These are phyloP conservation scores for Nomada hirtipes DNA, from an alignment of 2,888 invertebrate species.

Conservation along the genomic window DNA sequence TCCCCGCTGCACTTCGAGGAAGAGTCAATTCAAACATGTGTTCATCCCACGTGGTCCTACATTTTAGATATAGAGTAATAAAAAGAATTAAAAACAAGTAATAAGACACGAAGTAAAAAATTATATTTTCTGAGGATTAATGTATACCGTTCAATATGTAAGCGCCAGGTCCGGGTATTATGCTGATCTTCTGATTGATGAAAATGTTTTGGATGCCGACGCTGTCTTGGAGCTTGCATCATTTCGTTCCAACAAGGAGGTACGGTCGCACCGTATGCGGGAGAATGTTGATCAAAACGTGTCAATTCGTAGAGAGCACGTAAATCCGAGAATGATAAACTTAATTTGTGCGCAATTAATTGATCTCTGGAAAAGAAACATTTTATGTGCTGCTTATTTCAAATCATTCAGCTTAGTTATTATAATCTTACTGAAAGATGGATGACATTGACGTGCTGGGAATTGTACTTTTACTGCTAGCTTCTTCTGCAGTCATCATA, in stretches of 20 bases:
- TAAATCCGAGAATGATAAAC: conserved; percentile 87
- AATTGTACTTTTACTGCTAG: conserved; percentile 69
- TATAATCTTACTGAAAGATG: conserved; percentile 73
- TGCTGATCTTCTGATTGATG: conserved; percentile 89
- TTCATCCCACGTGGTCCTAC: conserved; percentile 93
- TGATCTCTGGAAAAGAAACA: conserved; percentile 73
- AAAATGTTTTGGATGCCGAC: conserved; percentile 93
- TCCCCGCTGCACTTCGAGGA: conserved; percentile 88
- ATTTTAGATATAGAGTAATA: conserved; percentile 13
- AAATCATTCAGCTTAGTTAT: background rate
- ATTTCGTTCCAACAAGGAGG: conserved; percentile 97
- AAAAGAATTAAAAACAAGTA: background rate
- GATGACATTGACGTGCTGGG: conserved; percentile 82
- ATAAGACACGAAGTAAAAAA: background rate
- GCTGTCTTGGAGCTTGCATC: conserved; percentile 95
- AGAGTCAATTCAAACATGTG: conserved; percentile 95
- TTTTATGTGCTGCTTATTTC: background rate
- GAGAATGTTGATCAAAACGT: conserved; percentile 89
- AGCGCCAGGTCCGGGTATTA: conserved; percentile 93
- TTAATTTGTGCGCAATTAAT: conserved; percentile 86
- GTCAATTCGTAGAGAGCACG: conserved; percentile 90
- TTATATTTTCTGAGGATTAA: background rate
- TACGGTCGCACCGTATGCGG: conserved; percentile 93
- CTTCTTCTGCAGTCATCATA: conserved; percentile 77
- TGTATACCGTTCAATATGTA: conserved; percentile 92